Evolutionary conservation across 2,113 vertebrate species (phyloP), one percentile per base, ranked within the genome.

Genomic region (Bucco capensis): DNA sequence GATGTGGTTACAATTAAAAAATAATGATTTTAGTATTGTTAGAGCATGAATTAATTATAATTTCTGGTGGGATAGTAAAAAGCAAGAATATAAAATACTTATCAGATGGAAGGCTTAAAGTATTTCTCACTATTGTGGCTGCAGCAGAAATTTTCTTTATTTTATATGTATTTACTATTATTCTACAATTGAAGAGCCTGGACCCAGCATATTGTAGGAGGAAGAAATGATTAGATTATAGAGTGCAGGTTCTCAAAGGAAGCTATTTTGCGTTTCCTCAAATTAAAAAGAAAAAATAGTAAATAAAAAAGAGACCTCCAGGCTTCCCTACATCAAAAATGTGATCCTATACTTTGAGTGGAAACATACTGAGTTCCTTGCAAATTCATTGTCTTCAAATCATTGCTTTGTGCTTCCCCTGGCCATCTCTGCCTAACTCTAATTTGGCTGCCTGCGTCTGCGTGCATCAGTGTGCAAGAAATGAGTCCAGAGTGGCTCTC

Each of bases 301-400:
- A 22, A 47, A 46, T 5, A 23, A 35, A 23, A 40, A 21, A 47
- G 28, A 57, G 5, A 6, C 60, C 24, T 38, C 92, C 10, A 50
- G 47, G 72, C 58, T 92, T 93, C 57, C 31, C 61, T 72, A 60
- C 38, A 19, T 92, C 73, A 86, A 57, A 74, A 95, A 86, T 0
- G 0, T 81, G 53, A 53, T 75, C 31, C 49, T 67, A 8, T 90
- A 60, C 57, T 88, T 88, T 35, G 73, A 81, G 74, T 60, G 57
- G 78, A 88, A 83, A 64, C 56, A 44, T 27, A 66, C 3, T 0
- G 0, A 65, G 37, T 74, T 83, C 18, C 40, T 37, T 86, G 65
- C 73, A 80, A 88, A 81, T 90, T 86, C 46, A 21, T 74, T 93
- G 65, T 82, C 70, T 83, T 95, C 42, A 81, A 30, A 88, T 90